Evolutionary conservation across 2,113 vertebrate species (phyloP).

Genomic region (Bufo bufo): DNA sequence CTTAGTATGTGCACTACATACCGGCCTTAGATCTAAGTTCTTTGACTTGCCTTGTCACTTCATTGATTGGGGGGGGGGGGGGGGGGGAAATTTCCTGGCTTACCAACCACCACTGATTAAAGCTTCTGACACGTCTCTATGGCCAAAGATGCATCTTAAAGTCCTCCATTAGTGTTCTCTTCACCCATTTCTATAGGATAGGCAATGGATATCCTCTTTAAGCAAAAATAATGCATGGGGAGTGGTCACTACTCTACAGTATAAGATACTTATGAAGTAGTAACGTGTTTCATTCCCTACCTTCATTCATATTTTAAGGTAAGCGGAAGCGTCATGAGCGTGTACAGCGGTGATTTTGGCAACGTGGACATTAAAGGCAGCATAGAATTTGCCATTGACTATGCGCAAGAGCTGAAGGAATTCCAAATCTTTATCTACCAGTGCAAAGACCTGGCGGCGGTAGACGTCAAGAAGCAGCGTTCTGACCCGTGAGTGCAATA

Average conservation of each 20-base stretch:
- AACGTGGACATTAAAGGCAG: constrained; percentile 85
- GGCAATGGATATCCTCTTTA: no score
- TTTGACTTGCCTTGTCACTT: no score
- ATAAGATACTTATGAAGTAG: background rate
- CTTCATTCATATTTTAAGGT: constrained; percentile 69
- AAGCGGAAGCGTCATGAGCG: constrained; percentile 85
- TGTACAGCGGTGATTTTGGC: constrained; percentile 81
- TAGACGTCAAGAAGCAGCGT: constrained; percentile 83
- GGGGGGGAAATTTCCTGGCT: no score
- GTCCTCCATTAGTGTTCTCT: no score
- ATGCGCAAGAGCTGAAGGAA: constrained; percentile 85
- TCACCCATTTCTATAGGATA: no score
- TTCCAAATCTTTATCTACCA: constrained; percentile 90
- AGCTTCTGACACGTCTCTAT: no score
- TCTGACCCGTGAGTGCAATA: constrained; percentile 87
- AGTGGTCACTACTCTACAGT: background rate
- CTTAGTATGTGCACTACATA: no score
- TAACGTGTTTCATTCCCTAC: background rate
- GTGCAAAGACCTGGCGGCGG: constrained; percentile 85
- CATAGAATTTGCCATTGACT: constrained; percentile 89
- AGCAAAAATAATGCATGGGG: background rate
- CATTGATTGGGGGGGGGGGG: no score
- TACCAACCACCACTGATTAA: no score
- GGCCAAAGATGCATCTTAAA: no score
- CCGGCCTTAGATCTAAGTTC: no score